Base-by-base conservation (phyloP, 2,888 invertebrate genomes). In the Diaperis boleti region DNA sequence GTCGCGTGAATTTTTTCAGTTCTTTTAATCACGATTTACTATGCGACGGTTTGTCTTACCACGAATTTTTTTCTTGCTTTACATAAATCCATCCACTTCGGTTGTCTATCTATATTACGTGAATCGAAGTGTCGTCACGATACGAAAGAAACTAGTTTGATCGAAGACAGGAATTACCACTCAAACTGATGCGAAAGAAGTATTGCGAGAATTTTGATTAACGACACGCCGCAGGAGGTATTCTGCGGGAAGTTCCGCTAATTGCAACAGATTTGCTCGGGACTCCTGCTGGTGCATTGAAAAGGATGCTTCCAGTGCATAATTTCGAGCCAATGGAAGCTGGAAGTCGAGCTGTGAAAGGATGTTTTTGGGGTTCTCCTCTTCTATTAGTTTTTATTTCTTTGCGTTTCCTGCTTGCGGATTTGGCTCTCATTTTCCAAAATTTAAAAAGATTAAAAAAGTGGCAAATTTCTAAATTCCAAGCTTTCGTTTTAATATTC, bases 71-170 rank as follows among this genome's bases (percentile, higher is more conserved):
- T 5, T 10, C n/a, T 3, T 37, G 6, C 20, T 20, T 6, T 26
- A 26, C 26, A 33, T 26, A 26, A 26, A 26, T n/a, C 6, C 26
- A n/a, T 8, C 3, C 2, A n/a, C n/a, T 26, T 26, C n/a, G 6
- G 6, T 20, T 10, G 20, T 42, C 20, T 42, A 18, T 42, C 20
- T 6, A 11, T 22, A 42, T 31, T 29, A 47, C 47, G n/a, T 31
- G 31, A 31, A 17, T 47, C 47, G 10, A 47, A 41, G 41, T 41
- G n/a, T 41, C 17, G 47, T 47, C 47, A 33, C 31, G 47, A 49
- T 14, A 49, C 18, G 7, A n/a, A 18, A 1, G 10, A 49, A 33
- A 33, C 44, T 44, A 49, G 49, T 49, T 49, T 49, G 49, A 49
- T 49, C 49, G 49, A 49, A 49, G 33, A 49, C 35, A 10, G 10